These are phyloP conservation scores for Myripristis jacobus DNA, from an alignment of 2,797 vertebrate genomes.

Conservation along the genomic window DNA sequence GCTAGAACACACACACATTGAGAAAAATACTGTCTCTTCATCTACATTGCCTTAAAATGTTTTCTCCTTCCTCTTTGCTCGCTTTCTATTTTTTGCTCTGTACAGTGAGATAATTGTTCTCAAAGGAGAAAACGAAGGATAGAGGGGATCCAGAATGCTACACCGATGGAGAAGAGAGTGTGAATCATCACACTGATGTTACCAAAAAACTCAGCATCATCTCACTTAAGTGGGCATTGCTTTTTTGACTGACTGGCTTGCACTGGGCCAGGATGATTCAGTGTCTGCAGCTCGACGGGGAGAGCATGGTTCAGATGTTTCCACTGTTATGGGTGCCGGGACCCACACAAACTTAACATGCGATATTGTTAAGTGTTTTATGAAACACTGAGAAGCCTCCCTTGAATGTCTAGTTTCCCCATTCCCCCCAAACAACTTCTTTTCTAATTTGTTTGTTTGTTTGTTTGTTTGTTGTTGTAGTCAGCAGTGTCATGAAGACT, in stretches of 20 bases:
- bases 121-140: fast-evolving
- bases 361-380: conserved; percentile 26
- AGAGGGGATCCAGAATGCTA: neutral
- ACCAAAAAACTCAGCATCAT: neutral
- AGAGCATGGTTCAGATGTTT: neutral
- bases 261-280: too few relatives aligned
- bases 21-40: neutral
- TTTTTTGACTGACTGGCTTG: conserved; percentile 1
- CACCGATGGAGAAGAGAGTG: neutral
- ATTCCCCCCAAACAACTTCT: conserved; percentile 12
- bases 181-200: neutral
- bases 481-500: too few relatives aligned
- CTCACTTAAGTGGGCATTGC: too few relatives aligned
- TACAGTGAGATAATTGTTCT: conserved; percentile 9
- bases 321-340: neutral
- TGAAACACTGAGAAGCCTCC: conserved; percentile 42
- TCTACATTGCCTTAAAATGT: neutral
- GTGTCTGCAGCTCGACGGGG: neutral
- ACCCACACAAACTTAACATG: neutral
- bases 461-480: too few relatives aligned
- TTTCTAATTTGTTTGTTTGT: conserved; percentile 4
- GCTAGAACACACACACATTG: too few relatives aligned
- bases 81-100: neutral
- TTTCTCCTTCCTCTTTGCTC: neutral
- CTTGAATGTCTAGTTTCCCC: conserved; percentile 6